These are phyloP conservation scores for Mesembrinibis cayennensis DNA, from an alignment of 2,113 vertebrate species.

Conservation along the genomic window DNA sequence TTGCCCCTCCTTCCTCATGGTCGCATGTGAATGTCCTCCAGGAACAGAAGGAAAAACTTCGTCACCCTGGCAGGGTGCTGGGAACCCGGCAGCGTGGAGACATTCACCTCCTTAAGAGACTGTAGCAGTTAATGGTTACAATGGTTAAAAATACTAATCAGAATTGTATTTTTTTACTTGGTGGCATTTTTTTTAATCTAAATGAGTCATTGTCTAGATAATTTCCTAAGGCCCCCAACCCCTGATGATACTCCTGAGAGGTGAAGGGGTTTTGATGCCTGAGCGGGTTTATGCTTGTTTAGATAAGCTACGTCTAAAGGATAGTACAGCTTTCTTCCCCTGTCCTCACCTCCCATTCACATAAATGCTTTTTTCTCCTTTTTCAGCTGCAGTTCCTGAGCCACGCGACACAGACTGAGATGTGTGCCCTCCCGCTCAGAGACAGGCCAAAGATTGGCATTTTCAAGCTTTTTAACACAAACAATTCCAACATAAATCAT, in stretches of 20 bases:
- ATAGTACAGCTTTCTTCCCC: neutral
- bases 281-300: neutral
- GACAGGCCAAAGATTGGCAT: neutral
- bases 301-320: neutral
- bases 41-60: neutral
- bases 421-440: neutral
- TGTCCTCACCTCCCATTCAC: neutral
- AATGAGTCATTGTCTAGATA: neutral
- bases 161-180: neutral
- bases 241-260: neutral
- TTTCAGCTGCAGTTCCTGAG: neutral
- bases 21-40: neutral
- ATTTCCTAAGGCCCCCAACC: neutral
- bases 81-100: neutral
- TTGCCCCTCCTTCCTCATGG: neutral
- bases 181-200: neutral
- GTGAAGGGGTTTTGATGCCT: neutral
- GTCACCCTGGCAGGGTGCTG: neutral
- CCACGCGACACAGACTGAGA: neutral
- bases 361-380: neutral
- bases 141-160: neutral
- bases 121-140: neutral
- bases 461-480: neutral
- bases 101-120: neutral
- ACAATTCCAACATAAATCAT: neutral